A percentile compares a stretch with the other conserved stretches of the same genome.
These are phyloP conservation scores for Cyrtonyx montezumae DNA, from an alignment of 2,113 vertebrate species.

Conservation along the genomic window DNA sequence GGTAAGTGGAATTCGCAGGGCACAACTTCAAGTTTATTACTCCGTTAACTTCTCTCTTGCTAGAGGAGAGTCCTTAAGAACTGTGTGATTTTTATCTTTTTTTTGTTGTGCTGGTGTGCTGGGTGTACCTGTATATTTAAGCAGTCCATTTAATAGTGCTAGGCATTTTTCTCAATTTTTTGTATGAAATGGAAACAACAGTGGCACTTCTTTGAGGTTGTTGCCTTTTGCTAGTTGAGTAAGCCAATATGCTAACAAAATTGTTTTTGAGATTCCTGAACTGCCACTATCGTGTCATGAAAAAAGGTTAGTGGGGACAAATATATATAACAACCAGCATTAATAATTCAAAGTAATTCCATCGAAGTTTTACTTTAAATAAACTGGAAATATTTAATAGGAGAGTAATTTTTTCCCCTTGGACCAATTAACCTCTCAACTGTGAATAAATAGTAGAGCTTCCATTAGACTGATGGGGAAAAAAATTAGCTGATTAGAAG, in stretches of 20 bases:
- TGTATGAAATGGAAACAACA: neutral
- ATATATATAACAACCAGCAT: neutral
- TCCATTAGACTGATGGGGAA: neutral
- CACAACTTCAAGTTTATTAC: neutral
- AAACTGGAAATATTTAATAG: neutral
- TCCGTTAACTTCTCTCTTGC: neutral
- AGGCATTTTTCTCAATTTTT: neutral
- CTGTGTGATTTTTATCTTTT: neutral
- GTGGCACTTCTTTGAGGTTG: neutral
- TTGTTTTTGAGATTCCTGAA: neutral
- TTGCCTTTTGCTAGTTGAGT: neutral
- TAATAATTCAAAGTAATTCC: neutral
- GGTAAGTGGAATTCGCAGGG: neutral
- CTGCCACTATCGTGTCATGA: neutral
- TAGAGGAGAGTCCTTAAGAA: neutral
- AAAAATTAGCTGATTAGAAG: neutral
- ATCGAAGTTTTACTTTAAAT: neutral
- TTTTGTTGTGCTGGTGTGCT: neutral
- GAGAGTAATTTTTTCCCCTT: neutral
- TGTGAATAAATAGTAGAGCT: neutral
- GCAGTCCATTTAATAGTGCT: neutral
- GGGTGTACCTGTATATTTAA: neutral
- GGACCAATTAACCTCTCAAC: neutral
- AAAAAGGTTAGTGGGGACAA: neutral
- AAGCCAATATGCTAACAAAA: neutral